Percentiles rank a stretch among this genome's conserved stretches.
These are phyloP conservation scores for Forpus xanthops DNA, from an alignment of 2,797 vertebrate genomes.

Conservation along the genomic window DNA sequence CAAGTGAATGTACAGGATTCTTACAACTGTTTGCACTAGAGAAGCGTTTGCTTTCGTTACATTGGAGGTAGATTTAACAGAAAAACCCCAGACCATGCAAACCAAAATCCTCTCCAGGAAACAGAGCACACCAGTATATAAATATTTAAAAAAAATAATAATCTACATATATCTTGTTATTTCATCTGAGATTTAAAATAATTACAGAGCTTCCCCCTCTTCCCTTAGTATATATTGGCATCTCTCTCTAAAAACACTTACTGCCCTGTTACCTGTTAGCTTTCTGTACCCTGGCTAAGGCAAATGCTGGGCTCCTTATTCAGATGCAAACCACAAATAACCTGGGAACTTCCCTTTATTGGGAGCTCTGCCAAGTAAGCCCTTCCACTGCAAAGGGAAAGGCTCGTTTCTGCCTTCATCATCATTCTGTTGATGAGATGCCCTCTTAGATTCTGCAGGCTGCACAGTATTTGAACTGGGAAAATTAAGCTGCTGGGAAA, in stretches of 20 bases:
- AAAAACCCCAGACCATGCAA: neutral
- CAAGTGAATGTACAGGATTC: neutral
- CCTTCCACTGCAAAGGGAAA: neutral
- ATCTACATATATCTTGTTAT: neutral
- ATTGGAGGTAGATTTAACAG: neutral
- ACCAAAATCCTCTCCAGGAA: neutral
- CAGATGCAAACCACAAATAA: neutral
- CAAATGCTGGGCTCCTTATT: neutral
- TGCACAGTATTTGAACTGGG: neutral
- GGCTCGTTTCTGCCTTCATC: neutral
- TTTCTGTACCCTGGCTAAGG: neutral
- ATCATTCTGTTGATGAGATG: neutral
- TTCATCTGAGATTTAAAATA: neutral
- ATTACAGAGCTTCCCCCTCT: neutral
- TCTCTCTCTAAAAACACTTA: neutral
- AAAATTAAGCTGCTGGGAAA: neutral
- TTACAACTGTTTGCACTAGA: neutral
- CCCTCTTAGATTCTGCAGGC: neutral
- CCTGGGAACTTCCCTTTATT: neutral
- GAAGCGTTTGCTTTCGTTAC: neutral
- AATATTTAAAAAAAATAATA: neutral
- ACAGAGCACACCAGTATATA: neutral
- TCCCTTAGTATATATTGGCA: neutral
- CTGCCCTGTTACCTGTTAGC: neutral
- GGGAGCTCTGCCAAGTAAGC: neutral